Conservation (phyloP, 2,888 invertebrate species). For the Mythimna impura region DNA sequence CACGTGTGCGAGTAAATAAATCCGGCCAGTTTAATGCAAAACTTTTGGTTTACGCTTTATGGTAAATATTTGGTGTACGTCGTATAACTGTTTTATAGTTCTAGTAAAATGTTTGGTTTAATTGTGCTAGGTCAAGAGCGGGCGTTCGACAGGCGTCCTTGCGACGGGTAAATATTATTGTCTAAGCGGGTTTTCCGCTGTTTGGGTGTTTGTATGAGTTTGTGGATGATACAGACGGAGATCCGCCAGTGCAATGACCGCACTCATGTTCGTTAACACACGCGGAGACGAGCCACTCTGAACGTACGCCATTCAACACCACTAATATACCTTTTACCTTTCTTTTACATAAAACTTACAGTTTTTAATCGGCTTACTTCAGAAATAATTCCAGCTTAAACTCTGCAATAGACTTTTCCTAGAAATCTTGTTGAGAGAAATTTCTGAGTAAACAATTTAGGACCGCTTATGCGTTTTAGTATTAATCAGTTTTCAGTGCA, state of each 20-base stretch:
- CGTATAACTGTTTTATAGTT: conserved; percentile 90
- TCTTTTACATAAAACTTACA: too few species aligned
- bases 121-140: conserved; percentile 90
- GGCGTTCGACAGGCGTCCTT: conserved; percentile 90
- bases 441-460: not conserved
- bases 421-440: not conserved
- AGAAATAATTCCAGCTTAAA: not conserved
- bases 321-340: not conserved
- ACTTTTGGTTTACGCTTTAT: conserved; percentile 90
- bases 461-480: not conserved
- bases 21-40: conserved; percentile 89
- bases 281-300: not conserved
- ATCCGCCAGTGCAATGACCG: conserved; percentile 76
- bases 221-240: conserved; percentile 79
- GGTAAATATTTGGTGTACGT: conserved; percentile 90
- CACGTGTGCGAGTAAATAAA: conserved; percentile 85
- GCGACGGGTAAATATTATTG: conserved; percentile 90
- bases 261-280: conserved; percentile 28
- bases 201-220: conserved; percentile 84
- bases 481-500: conserved; percentile 11
- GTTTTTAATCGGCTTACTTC: not conserved
- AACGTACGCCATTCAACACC: not conserved
- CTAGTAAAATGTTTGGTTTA: conserved; percentile 90
- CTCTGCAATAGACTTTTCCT: not conserved
- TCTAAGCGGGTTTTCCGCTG: conserved; percentile 89